Conservation (phyloP, 2,113 vertebrate genomes). For the Microtus pennsylvanicus region DNA sequence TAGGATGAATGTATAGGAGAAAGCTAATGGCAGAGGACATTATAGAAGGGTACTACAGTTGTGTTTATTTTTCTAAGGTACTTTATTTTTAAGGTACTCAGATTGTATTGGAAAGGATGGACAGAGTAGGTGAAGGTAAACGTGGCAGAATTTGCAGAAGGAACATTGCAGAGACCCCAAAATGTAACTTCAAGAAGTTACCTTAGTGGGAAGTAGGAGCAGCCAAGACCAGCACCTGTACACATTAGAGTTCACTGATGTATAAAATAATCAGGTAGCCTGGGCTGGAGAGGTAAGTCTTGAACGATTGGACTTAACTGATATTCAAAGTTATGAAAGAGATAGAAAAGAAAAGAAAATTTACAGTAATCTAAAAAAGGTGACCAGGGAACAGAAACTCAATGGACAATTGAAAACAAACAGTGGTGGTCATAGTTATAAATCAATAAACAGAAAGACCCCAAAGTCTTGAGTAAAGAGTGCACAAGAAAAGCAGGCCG, state of each 20-base stretch:
- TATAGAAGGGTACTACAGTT: neutral
- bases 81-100: neutral
- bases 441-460: neutral
- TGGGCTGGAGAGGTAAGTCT: neutral
- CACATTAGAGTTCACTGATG: neutral
- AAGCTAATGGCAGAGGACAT: neutral
- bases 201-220: too few species aligned
- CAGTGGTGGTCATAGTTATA: neutral
- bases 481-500: neutral
- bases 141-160: neutral
- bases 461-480: neutral
- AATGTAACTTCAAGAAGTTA: neutral
- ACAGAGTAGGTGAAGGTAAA: neutral
- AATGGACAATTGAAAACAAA: neutral
- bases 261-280: neutral
- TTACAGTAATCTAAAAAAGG: neutral
- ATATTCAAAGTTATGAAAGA: neutral
- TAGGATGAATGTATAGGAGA: accelerated
- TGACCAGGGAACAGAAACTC: neutral
- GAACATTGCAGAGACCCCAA: neutral
- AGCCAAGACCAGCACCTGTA: neutral
- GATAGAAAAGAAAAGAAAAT: neutral
- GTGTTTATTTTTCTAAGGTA: neutral
- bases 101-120: neutral
- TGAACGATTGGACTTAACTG: neutral